phyloP scores from a whole-genome alignment of 2,113 vertebrate species.

The Actenoides hombroni region DNA sequence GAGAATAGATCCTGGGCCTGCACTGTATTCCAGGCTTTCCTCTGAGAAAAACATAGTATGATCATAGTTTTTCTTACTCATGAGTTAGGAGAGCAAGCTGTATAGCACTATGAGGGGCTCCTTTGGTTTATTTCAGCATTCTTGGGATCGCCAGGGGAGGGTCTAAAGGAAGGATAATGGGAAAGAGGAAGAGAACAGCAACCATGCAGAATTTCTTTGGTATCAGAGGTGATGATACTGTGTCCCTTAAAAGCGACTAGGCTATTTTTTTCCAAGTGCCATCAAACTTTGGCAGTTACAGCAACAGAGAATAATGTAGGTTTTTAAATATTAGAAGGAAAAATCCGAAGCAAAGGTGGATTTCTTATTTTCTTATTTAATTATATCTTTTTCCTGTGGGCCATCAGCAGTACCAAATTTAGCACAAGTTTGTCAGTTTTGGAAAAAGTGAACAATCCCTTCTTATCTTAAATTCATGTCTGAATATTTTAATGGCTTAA shows the following conservation, averaged over 20 bases:
- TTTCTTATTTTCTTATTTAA: conserved; percentile 14
- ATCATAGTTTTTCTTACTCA: not conserved
- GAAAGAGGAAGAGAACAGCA: not conserved
- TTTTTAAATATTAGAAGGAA: not conserved
- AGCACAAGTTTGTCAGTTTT: not conserved
- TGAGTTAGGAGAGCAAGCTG: not conserved
- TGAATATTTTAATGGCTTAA: conserved; percentile 1
- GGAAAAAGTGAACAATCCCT: not conserved
- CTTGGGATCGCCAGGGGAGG: not conserved
- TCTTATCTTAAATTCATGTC: conserved; percentile 11
- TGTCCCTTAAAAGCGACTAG: not conserved
- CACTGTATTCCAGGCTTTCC: not conserved
- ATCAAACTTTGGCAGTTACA: not conserved
- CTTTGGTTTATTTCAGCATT: not conserved
- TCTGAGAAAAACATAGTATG: not conserved
- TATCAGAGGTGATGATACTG: not conserved
- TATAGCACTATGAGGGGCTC: not conserved
- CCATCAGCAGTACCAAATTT: not conserved
- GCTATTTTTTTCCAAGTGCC: not conserved
- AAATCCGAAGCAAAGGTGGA: not conserved
- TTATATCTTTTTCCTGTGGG: conserved; percentile 20
- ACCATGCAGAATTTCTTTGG: not conserved
- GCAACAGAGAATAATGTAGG: not conserved
- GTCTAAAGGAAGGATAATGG: not conserved
- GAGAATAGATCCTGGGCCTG: not conserved